Conservation (phyloP, 2,888 invertebrate genomes). For the Seira ritae region DNA sequence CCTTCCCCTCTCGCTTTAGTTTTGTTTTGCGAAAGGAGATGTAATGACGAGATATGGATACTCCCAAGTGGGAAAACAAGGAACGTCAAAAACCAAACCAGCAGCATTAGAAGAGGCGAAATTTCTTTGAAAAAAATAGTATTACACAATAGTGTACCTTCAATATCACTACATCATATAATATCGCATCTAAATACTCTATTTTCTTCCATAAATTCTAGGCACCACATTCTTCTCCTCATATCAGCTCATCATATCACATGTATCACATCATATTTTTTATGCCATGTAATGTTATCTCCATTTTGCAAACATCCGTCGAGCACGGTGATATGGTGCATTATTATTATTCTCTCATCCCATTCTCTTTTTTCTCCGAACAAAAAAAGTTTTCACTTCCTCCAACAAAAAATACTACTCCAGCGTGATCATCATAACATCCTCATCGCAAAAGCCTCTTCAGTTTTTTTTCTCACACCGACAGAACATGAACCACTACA, state of each 20-base stretch:
- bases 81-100: neutral
- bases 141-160: neutral
- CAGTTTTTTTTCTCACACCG: too few species aligned
- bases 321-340: neutral
- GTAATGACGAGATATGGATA: neutral
- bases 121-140: neutral
- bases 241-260: neutral
- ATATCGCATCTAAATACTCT: too few species aligned
- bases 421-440: too few species aligned
- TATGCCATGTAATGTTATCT: neutral
- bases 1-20: neutral
- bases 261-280: neutral
- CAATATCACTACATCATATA: neutral
- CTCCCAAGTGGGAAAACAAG: neutral
- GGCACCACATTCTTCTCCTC: neutral
- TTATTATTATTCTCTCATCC: neutral
- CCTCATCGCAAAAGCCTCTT: too few species aligned
- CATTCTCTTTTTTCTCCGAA: neutral
- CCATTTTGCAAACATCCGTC: neutral
- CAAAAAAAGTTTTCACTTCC: neutral
- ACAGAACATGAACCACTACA: too few species aligned
- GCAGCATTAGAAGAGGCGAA: neutral
- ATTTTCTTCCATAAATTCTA: neutral
- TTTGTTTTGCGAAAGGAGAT: neutral
- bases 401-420: neutral